A percentile compares a stretch with the other conserved stretches of the same genome.
These are phyloP conservation scores for Drosophila seguyi DNA, from an alignment of 1,140 invertebrate genomes.

Conservation along the genomic window DNA sequence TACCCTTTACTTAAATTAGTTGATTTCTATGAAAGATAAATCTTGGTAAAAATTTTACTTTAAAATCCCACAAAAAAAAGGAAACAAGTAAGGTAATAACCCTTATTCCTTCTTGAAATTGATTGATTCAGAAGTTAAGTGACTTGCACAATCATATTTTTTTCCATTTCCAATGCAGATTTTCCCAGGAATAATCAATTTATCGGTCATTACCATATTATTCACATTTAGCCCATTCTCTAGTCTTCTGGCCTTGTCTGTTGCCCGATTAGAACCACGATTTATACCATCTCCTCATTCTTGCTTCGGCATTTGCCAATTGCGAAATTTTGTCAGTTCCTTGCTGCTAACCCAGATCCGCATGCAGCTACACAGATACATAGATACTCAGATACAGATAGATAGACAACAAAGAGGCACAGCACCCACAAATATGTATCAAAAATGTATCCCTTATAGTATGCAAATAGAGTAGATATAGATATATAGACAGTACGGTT, in stretches of 20 bases:
- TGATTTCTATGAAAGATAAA: neutral
- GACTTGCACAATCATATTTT: neutral
- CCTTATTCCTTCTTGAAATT: too few relatives aligned
- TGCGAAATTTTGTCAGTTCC: slow-evolving; percentile 48
- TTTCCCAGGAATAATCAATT: slow-evolving; percentile 14
- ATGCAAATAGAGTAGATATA: slow-evolving; percentile 19
- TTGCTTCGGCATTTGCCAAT: slow-evolving; percentile 27
- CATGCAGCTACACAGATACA: slow-evolving; percentile 20
- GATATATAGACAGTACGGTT: slow-evolving; percentile 11
- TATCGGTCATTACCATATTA: slow-evolving; percentile 32
- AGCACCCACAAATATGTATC: slow-evolving; percentile 26
- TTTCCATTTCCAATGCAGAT: neutral
- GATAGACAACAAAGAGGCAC: slow-evolving; percentile 21
- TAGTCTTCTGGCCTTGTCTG: slow-evolving; percentile 30
- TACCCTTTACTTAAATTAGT: neutral
- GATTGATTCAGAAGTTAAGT: neutral
- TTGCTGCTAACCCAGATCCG: slow-evolving; percentile 39
- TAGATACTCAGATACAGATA: slow-evolving; percentile 16
- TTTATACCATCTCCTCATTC: slow-evolving; percentile 22
- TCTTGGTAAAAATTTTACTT: neutral
- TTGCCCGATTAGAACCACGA: slow-evolving; percentile 11
- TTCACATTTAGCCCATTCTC: slow-evolving; percentile 25
- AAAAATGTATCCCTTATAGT: slow-evolving; percentile 26
- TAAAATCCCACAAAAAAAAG: neutral
- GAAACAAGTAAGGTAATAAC: neutral